A percentile compares a stretch with the other conserved stretches of the same genome.
These are phyloP conservation scores for Neodiprion lecontei DNA, from an alignment of 1,140 invertebrate species.

Conservation along the genomic window DNA sequence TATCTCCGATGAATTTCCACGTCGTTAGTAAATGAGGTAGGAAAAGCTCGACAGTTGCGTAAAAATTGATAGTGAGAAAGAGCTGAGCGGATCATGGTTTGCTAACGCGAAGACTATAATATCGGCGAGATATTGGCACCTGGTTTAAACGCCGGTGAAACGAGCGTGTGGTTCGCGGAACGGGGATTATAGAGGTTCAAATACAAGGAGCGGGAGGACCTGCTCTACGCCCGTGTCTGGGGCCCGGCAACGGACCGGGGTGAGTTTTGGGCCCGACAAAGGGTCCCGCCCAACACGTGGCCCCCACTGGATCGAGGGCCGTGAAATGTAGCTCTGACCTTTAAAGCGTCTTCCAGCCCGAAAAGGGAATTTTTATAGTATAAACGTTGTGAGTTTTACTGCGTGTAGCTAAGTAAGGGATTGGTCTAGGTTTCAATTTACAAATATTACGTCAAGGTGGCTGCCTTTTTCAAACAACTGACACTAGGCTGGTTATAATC, in stretches of 20 bases:
- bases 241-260: neutral
- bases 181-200: neutral
- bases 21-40: too few species aligned
- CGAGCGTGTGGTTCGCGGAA: neutral
- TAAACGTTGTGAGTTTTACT: too few species aligned
- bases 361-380: slow-evolving; percentile 15
- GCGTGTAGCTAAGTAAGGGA: neutral
- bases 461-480: neutral
- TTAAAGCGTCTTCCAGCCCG: slow-evolving; percentile 38
- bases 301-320: slow-evolving; percentile 25
- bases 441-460: neutral
- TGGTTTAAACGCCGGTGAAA: too few species aligned
- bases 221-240: neutral
- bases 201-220: neutral
- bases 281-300: slow-evolving; percentile 31
- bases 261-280: slow-evolving; percentile 23
- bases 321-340: slow-evolving; percentile 28
- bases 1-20: too few species aligned
- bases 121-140: too few species aligned
- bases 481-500: neutral
- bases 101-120: too few species aligned
- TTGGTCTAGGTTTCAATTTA: neutral
- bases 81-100: too few species aligned
- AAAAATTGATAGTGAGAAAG: too few species aligned
- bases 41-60: too few species aligned